Evolutionary conservation across 1,140 invertebrate species (phyloP), one percentile per base, ranked within the genome.

Genomic region (Aphelenchoides fujianensis): DNA sequence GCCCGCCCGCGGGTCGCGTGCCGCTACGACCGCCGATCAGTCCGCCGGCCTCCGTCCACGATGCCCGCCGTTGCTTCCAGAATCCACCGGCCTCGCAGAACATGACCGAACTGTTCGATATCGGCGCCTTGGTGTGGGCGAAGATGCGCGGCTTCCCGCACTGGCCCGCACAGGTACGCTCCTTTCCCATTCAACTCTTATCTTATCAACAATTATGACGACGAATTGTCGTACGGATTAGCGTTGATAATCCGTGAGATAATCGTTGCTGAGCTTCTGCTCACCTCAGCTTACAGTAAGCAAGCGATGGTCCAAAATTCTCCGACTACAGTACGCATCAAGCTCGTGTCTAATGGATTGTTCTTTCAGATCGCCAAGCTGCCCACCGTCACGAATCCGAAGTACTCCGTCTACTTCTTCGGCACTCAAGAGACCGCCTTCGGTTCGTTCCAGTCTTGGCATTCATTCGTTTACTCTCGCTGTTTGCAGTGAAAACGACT

Each of bases 131-230:
- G 34, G 72, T 74, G 2, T 74, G 74, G 74, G 64, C 74, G 1
- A 74, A 74, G 76, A 74, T 74, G 75, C 27, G 64, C 27, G 73
- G 73, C n/a, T 77, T 74, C 68, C 74, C 74, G 2, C 71, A 62
- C 55, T 75, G 73, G 73, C 73, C 73, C 1, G 73, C 75, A 19
- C 52, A 74, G 41, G 73, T 75, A 36, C 30, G 75, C 55, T 66
- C 35, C 62, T 68, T 70, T 70, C 28, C 19, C 27, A 34, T 69
- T 70, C 27, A 71, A 61, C 9, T 28, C 28, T 28, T 69, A 69
- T 70, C 41, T 48, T 52, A 55, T 28, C 34, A 54, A 52, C 19
- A 28, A n/a, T 32, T 12, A 73, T 57, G n/a, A n/a, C n/a, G n/a
- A n/a, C n/a, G n/a, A n/a, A n/a, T n/a, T n/a, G n/a, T n/a, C n/a